These are phyloP conservation scores for Astropecten irregularis DNA, from an alignment of 53 echinoderm and acorn worm species.

Conservation along the genomic window DNA sequence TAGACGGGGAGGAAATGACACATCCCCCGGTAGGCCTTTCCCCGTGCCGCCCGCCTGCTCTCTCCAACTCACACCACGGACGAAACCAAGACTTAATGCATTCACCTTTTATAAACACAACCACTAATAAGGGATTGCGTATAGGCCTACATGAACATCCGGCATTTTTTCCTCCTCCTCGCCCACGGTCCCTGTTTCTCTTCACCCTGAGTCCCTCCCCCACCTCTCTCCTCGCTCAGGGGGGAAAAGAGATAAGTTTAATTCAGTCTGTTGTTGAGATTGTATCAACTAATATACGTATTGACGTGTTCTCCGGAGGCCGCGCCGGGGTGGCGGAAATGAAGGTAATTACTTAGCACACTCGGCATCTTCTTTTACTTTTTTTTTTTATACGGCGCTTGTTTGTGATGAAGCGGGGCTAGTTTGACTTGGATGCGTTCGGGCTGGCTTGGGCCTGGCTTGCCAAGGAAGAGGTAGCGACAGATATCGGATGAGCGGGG, in stretches of 20 bases:
- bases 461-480: constrained; percentile 14
- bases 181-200: background rate
- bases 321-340: background rate
- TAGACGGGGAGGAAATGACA: background rate
- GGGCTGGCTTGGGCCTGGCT: too few relatives aligned
- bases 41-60: background rate
- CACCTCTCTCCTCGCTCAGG: background rate
- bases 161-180: background rate
- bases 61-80: too few relatives aligned
- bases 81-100: too few relatives aligned
- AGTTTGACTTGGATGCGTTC: too few relatives aligned
- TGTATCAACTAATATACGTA: constrained; percentile 40
- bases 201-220: background rate
- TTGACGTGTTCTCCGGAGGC: background rate
- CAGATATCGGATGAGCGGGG: background rate
- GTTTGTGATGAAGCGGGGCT: too few relatives aligned
- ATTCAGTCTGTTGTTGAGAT: constrained; percentile 29
- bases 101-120: too few relatives aligned
- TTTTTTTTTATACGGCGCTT: too few relatives aligned
- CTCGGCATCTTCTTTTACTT: too few relatives aligned
- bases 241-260: background rate
- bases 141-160: too few relatives aligned
- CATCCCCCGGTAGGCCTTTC: background rate
- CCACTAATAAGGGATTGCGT: too few relatives aligned
- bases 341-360: constrained; percentile 42